Base-by-base conservation (phyloP, 2,113 vertebrate genomes). In the Pungitius pungitius region DNA sequence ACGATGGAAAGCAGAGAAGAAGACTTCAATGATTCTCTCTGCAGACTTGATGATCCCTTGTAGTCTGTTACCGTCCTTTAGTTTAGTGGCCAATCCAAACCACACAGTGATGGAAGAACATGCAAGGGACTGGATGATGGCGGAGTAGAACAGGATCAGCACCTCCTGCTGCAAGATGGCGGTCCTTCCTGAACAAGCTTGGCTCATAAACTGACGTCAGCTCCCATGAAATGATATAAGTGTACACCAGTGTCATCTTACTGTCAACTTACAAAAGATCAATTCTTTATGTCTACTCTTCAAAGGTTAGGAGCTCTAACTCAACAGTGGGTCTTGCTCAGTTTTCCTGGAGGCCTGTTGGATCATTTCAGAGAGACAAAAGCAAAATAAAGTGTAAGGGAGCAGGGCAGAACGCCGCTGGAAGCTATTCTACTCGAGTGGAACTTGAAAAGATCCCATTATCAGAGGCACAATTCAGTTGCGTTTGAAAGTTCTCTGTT, bases 361-460 rank as follows among this genome's bases (percentile, higher is more conserved):
- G 74, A 85, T 85, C 60, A 80, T 75, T 73, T 77, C 69, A 42
- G 57, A 80, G 69, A 87, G 79, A 86, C 78, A 78, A 86, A 84
- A 80, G 78, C n/a, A 74, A 78, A 85, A 72, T 73, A 64, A 80
- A 82, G 39, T 70, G 51, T 52, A 9, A 73, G 61, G 27, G 27
- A 81, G 81, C 35, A 35, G 27, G 73, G 64, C 62, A 60, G 45
- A 79, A 37, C 71, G 68, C 69, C 0, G 75, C 91, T 87, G 78
- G 80, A 89, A 90, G 90, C 82, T 78, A 82, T 91, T 77, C 84
- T 77, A 66, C 67, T 87, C 73, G 74, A 89, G 90, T 87, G 79
- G 61, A 90, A 88, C 78, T 87, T 81, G 58, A 87, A 91, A 77
- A 86, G 83, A 88, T 92, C 86, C 83, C 75, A 88, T 91, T 88